These are phyloP conservation scores for Mustela nigripes DNA, from an alignment of 2,113 vertebrate genomes.

Conservation along the genomic window DNA sequence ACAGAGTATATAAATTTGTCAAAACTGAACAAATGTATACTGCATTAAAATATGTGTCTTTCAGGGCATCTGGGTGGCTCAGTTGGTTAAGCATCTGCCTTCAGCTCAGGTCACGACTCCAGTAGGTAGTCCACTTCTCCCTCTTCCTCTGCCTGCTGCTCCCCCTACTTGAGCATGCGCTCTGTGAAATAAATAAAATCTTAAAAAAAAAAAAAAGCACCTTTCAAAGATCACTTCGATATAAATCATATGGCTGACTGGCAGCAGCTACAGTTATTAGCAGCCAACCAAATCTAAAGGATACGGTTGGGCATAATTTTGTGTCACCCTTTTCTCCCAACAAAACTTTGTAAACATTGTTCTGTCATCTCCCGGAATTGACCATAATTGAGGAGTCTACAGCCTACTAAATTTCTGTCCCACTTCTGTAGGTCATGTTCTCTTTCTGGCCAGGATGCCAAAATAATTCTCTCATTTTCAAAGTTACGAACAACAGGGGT, in stretches of 20 bases:
- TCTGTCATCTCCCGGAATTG: background rate
- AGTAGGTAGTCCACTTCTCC: no score
- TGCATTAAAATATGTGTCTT: background rate
- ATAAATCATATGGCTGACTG: background rate
- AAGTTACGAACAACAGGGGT: constrained; percentile 18
- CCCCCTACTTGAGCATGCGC: no score
- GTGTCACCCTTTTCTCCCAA: background rate
- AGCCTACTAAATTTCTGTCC: background rate
- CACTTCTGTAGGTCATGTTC: background rate
- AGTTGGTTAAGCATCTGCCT: no score
- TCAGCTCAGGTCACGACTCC: no score
- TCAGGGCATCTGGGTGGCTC: no score
- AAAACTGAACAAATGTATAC: background rate
- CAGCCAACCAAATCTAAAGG: background rate
- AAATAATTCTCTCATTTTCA: constrained; percentile 21
- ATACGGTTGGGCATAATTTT: background rate
- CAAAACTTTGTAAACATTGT: background rate
- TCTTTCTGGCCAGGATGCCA: background rate
- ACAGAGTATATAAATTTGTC: background rate
- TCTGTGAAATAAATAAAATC: no score
- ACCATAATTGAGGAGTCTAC: background rate
- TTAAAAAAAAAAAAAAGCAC: no score
- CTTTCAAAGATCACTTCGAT: constrained; percentile 16
- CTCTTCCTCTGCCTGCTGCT: no score
- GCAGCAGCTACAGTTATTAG: background rate